Evolutionary conservation across 2,888 invertebrate species (phyloP), one percentile per base, ranked within the genome.

Genomic region (Stratiomys singularior): DNA sequence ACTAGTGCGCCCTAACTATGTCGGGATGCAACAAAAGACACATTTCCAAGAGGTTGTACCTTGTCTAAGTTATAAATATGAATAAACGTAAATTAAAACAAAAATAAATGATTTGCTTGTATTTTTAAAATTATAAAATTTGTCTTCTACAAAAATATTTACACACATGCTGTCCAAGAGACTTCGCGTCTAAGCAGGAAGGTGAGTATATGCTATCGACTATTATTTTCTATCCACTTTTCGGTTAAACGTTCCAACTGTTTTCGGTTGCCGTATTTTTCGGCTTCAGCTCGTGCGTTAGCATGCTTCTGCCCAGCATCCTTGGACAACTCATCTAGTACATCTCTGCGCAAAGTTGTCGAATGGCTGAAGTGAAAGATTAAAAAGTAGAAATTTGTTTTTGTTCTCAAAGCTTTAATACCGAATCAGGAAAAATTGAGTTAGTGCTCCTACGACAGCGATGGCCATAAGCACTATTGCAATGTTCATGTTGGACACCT

Each of bases 401-500:
- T 4, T 1, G 13, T 11, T 11, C 15, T 52, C 4, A 18, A 52
- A 37, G 5, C 5, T 37, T 52, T 52, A 15, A 85, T 88, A 93
- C 93, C 89, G 90, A 78, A 93, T 89, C 0, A 90, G 87, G 77
- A 89, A 84, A 80, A 91, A 86, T 83, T 93, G 93, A 66, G 92
- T 79, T 11, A 89, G 76, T n/a, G 90, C 87, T 1, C 92, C 92
- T 63, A 92, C 47, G 1, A 89, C 81, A 18, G 92, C 90, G 30
- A 93, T 82, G 0, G 89, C 83, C 15, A 91, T 80, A 78, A 92
- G 90, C 25, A 90, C 83, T 2, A 89, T 80, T 0, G 92, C 91
- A 28, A 94, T 89, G 77, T 88, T 87, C 71, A 86, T 87, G 85
- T 93, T 94, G 0, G 92, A 89, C 7, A 92, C 81, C 82, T 88